Evolutionary conservation across 2,797 vertebrate genomes (phyloP).

Genomic region (Galaxias olidus): DNA sequence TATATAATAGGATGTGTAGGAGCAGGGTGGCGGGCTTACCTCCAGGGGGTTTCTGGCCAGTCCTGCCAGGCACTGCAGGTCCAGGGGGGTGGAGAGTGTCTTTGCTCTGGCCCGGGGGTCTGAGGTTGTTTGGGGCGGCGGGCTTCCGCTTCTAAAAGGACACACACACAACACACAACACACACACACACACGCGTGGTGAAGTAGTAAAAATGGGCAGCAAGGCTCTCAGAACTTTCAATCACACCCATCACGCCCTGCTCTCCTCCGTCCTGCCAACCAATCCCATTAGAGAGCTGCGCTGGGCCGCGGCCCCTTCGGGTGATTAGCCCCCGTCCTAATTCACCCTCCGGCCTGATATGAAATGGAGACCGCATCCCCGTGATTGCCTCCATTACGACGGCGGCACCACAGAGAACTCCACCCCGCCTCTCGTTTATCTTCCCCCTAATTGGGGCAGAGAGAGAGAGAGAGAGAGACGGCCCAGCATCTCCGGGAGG

Average conservation of each 20-base stretch:
- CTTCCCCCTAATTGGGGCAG: background rate
- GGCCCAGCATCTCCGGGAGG: background rate
- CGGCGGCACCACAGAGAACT: constrained; percentile 6
- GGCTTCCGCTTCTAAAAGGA: constrained; percentile 57
- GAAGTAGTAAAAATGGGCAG: background rate
- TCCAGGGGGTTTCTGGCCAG: constrained; percentile 31
- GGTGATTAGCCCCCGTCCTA: background rate
- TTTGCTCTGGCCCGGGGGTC: constrained; percentile 56
- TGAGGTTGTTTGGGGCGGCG: constrained; percentile 58
- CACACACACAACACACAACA: no score
- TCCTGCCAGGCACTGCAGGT: constrained; percentile 20
- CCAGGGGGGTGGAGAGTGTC: constrained; percentile 70
- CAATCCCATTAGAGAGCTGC: background rate
- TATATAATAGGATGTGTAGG: no score
- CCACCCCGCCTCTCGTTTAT: background rate
- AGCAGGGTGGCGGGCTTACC: constrained; percentile 56
- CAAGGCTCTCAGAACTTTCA: constrained; percentile 10
- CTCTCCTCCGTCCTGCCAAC: no score
- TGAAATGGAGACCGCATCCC: background rate
- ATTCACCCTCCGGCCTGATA: constrained; percentile 2
- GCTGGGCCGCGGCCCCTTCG: background rate
- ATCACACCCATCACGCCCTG: background rate
- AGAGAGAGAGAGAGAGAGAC: background rate
- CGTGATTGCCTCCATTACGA: constrained; percentile 1
- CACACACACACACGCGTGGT: background rate